Evolutionary conservation across 2,797 vertebrate genomes (phyloP).

Genomic region (Erpetoichthys calabaricus): DNA sequence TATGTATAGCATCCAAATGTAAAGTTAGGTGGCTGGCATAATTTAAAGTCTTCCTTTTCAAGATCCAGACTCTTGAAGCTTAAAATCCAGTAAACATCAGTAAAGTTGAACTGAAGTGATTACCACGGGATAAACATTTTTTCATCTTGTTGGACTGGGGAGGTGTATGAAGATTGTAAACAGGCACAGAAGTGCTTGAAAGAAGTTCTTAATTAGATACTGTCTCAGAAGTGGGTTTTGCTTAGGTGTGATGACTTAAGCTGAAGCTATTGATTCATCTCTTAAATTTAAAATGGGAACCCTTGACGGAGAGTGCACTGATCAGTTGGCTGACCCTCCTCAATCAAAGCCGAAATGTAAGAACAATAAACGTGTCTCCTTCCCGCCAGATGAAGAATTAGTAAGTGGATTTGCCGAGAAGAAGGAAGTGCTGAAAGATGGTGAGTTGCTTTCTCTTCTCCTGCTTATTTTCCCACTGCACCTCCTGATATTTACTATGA

Average conservation of each 20-base stretch:
- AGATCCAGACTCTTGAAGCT: neutral
- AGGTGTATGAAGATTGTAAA: neutral
- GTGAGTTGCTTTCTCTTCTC: conserved; percentile 26
- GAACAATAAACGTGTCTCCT: conserved; percentile 47
- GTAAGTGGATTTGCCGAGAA: conserved; percentile 47
- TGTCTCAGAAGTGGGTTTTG: too few relatives aligned
- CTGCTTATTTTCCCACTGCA: too few relatives aligned
- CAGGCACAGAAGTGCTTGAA: neutral
- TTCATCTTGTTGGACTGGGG: neutral
- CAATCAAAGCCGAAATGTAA: conserved; percentile 27
- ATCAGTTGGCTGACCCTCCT: conserved; percentile 4
- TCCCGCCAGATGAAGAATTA: conserved; percentile 51
- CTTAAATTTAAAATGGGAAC: conserved; percentile 30
- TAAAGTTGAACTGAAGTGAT: neutral
- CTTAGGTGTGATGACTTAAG: too few relatives aligned
- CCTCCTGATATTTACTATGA: too few relatives aligned
- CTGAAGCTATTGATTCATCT: too few relatives aligned
- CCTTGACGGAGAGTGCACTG: conserved; percentile 19
- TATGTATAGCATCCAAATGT: neutral
- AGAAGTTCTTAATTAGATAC: too few relatives aligned
- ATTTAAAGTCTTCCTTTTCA: neutral
- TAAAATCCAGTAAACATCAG: conserved; percentile 2
- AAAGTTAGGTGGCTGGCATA: neutral
- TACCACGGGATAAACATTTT: neutral
- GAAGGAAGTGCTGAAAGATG: conserved; percentile 20